A percentile compares a stretch with the other conserved stretches of the same genome.
Evolutionary conservation across 2,113 vertebrate species (phyloP).

Genomic region (Hiodon alosoides): DNA sequence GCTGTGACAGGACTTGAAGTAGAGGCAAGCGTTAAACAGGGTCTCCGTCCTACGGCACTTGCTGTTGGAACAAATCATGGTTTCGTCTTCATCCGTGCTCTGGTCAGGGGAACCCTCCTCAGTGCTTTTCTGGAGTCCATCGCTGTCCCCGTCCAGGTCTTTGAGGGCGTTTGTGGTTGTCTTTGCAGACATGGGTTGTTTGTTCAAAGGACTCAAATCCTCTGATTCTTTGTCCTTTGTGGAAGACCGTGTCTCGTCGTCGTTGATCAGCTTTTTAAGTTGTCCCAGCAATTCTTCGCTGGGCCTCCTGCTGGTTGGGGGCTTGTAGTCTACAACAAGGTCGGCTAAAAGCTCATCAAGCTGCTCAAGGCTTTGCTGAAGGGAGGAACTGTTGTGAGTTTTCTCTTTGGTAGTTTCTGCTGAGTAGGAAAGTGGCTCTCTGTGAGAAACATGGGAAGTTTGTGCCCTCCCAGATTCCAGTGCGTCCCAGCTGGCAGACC

Average conservation of each 20-base stretch:
- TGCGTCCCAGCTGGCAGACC: slow-evolving; percentile 77
- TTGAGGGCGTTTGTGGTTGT: slow-evolving; percentile 47
- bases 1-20: slow-evolving; percentile 98
- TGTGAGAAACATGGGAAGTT: slow-evolving; percentile 45
- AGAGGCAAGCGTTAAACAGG: slow-evolving; percentile 92
- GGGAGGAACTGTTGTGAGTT: slow-evolving; percentile 62
- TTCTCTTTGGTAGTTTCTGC: slow-evolving; percentile 58
- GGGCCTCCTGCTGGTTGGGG: slow-evolving; percentile 57
- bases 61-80: slow-evolving; percentile 95
- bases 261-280: slow-evolving; percentile 76
- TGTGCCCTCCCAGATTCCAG: slow-evolving; percentile 59
- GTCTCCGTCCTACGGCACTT: slow-evolving; percentile 89
- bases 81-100: slow-evolving; percentile 88
- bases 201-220: slow-evolving; percentile 63
- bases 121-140: slow-evolving; percentile 54
- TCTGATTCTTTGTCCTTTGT: slow-evolving; percentile 48
- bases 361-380: slow-evolving; percentile 91
- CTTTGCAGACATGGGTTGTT: slow-evolving; percentile 75
- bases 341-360: slow-evolving; percentile 92
- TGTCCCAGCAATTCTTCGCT: slow-evolving; percentile 76
- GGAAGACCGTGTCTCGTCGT: slow-evolving; percentile 55
- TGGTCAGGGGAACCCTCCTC: slow-evolving; percentile 83
- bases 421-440: slow-evolving; percentile 40
- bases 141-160: slow-evolving; percentile 57
- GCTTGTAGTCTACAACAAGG: slow-evolving; percentile 89